Conservation (phyloP, 2,888 invertebrate genomes). For the Phytoseiulus persimilis region DNA sequence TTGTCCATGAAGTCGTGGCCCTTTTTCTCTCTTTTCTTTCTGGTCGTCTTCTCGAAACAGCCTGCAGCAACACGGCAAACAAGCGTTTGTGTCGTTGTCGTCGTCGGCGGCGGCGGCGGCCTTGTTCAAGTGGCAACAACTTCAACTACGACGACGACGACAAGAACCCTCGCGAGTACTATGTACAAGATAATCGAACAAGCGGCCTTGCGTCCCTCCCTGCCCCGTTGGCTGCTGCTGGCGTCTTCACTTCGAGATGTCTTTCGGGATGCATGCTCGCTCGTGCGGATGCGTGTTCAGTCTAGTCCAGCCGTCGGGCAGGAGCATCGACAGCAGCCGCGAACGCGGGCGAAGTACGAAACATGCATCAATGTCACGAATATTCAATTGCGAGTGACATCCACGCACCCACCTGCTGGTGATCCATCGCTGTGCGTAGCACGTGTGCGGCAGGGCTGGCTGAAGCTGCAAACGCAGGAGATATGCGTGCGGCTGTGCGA, state of each 20-base stretch:
- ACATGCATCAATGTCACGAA: slow-evolving; percentile 14
- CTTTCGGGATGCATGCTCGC: not conserved
- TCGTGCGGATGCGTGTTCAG: not conserved
- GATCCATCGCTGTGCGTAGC: not conserved
- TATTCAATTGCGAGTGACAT: slow-evolving; percentile 37
- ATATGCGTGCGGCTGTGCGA: not conserved
- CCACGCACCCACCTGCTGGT: not conserved
- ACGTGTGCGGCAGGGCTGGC: not conserved
- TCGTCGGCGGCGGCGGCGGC: not conserved
- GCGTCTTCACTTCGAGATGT: not conserved
- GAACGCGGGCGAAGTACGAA: not conserved
- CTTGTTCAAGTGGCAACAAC: not conserved
- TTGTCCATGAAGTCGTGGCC: not conserved
- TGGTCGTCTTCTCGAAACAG: not conserved
- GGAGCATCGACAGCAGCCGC: not conserved
- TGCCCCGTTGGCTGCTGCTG: not conserved
- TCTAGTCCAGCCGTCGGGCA: not conserved
- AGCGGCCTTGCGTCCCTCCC: not conserved
- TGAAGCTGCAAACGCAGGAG: not conserved
- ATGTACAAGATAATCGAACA: not conserved
- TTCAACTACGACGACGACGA: slow-evolving; percentile 21
- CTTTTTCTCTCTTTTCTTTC: not conserved
- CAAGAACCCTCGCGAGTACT: slow-evolving; percentile 9
- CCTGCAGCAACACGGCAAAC: not conserved
- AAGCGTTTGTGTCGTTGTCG: not conserved